Percentiles rank a stretch among this genome's conserved stretches.
These are phyloP conservation scores for Scrobipalpa atriplicella DNA, from an alignment of 2,888 invertebrate species.

Conservation along the genomic window DNA sequence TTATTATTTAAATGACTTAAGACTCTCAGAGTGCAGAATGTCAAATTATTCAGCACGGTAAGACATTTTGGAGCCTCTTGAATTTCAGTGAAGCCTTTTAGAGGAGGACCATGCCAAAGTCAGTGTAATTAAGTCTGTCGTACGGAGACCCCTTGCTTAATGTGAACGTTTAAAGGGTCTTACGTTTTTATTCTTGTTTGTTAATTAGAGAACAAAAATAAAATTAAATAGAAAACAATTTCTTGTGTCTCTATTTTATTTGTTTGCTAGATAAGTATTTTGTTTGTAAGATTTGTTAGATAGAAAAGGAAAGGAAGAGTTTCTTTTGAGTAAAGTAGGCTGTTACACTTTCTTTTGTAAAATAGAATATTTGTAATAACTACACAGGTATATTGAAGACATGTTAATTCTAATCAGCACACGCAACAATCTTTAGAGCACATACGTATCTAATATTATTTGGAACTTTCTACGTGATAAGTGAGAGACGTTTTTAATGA, in stretches of 20 bases:
- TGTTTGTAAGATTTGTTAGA: too few relatives aligned
- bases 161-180: conserved; percentile 10
- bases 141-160: conserved; percentile 31
- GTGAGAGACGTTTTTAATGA: too few relatives aligned
- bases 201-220: conserved; percentile 11
- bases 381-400: too few relatives aligned
- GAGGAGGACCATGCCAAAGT: conserved; percentile 41
- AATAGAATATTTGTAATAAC: too few relatives aligned
- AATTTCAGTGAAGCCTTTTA: conserved; percentile 50
- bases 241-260: not conserved
- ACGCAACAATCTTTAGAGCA: too few relatives aligned
- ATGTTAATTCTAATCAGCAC: too few relatives aligned
- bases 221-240: not conserved
- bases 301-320: too few relatives aligned
- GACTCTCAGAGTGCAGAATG: conserved; percentile 50
- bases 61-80: conserved; percentile 51
- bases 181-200: conserved; percentile 16
- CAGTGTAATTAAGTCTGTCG: conserved; percentile 46
- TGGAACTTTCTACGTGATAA: too few relatives aligned
- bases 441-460: too few relatives aligned
- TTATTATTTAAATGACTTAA: conserved; percentile 44
- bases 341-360: too few relatives aligned
- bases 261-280: too few relatives aligned
- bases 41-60: conserved; percentile 64
- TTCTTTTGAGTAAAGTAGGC: too few relatives aligned